A percentile compares a stretch with the other conserved stretches of the same genome.
These are phyloP conservation scores for Habroteleia sp. DNA, from an alignment of 2,888 invertebrate species.

Conservation along the genomic window DNA sequence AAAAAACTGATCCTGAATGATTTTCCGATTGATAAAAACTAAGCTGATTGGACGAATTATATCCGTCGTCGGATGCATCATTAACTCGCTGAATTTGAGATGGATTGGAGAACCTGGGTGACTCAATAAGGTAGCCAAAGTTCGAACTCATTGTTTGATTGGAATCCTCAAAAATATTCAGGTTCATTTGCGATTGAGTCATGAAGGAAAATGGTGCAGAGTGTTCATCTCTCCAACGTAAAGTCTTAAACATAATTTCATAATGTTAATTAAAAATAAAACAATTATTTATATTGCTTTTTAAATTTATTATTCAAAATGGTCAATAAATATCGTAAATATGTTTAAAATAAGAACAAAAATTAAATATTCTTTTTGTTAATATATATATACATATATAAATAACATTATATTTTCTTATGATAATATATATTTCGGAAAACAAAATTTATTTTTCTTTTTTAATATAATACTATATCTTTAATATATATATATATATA, in stretches of 20 bases:
- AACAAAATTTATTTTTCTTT: no score
- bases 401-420: no score
- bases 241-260: constrained; percentile 81
- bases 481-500: no score
- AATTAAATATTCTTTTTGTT: no score
- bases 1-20: constrained; percentile 73
- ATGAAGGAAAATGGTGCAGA: constrained; percentile 93
- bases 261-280: no score
- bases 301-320: no score
- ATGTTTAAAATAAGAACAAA: no score
- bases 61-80: constrained; percentile 72
- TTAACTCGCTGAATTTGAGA: constrained; percentile 71
- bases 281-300: no score
- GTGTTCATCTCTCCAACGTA: constrained; percentile 89
- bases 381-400: no score
- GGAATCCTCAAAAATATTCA: constrained; percentile 78
- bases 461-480: no score
- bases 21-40: constrained; percentile 76
- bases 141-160: constrained; percentile 69
- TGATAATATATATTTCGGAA: no score
- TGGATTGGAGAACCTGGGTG: constrained; percentile 73
- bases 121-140: constrained; percentile 72
- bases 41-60: constrained; percentile 71
- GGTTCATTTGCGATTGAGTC: constrained; percentile 90
- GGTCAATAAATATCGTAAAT: no score